Percentiles rank a stretch among this genome's conserved stretches.
Evolutionary conservation across 1,140 invertebrate species (phyloP).

Genomic region (Drosophila mauritiana): DNA sequence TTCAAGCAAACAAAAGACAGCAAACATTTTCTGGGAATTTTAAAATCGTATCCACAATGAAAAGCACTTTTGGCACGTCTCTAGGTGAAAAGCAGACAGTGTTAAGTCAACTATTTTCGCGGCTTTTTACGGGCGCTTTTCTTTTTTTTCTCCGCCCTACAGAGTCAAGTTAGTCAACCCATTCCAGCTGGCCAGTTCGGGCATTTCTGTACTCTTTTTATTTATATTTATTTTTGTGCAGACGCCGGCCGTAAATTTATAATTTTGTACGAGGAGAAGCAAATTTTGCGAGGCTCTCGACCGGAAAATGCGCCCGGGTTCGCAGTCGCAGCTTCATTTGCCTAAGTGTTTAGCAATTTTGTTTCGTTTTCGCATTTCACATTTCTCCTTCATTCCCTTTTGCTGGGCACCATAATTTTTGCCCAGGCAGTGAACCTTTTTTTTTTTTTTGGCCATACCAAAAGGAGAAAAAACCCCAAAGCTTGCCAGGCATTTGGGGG

Average conservation of each 20-base stretch:
- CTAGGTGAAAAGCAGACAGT: conserved; percentile 1
- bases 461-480: background rate
- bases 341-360: conserved; percentile 70
- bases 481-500: conserved; percentile 3
- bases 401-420: conserved; percentile 20
- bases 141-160: conserved; percentile 8
- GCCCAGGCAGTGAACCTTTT: conserved; percentile 11
- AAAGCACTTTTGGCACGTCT: conserved; percentile 16
- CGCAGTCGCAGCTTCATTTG: conserved; percentile 52
- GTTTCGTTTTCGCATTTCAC: conserved; percentile 53
- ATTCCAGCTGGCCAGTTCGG: conserved; percentile 38
- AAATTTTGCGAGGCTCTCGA: conserved; percentile 68
- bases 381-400: conserved; percentile 8
- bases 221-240: conserved; percentile 58
- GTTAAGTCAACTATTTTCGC: conserved; percentile 34
- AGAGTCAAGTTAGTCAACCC: conserved; percentile 41
- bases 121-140: conserved; percentile 8
- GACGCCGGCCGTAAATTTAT: conserved; percentile 74
- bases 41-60: background rate
- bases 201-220: conserved; percentile 23
- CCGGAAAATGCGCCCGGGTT: conserved; percentile 66
- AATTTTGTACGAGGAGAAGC: conserved; percentile 57
- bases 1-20: background rate
- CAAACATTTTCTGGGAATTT: background rate
- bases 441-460: conserved; percentile 6